Base-by-base conservation (phyloP, 2,888 invertebrate species). In the Rotaria magnacalcarata region DNA sequence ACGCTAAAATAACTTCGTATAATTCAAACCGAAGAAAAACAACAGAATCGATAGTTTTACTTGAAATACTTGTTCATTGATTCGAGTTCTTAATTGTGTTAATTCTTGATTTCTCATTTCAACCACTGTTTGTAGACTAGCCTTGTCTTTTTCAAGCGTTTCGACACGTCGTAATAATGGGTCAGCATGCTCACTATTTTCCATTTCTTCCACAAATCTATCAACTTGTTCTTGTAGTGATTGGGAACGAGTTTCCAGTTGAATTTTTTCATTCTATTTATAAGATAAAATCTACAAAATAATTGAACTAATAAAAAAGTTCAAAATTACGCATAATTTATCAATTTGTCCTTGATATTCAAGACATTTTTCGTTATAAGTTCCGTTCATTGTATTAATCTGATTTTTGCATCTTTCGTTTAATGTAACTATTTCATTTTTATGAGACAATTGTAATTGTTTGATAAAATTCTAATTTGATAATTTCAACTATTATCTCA, bases 1-100 rank as follows among this genome's bases (percentile, higher is more conserved):
- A 67, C n/a, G 67, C 67, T 67, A 27, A 67, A 52, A 54, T 6
- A 8, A 19, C 19, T 21, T 54, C 21, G 21, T 2, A 34, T 34
- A 34, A 34, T 34, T 34, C 2, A 34, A 34, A 34, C 34, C 2
- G 34, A 34, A 34, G 34, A 34, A 34, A 34, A 34, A 34, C 34
- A 2, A 34, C 34, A 34, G 2, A 34, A 27, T 67, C 3, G 4
- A 14, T 27, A 27, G 27, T 27, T n/a, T 7, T 67, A 67, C 67
- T 67, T n/a, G 27, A 67, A 67, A 67, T 67, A 34, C 34, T 67
- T 67, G 67, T 67, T 67, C 67, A 67, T 67, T 67, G 10, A 27
- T 14, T 67, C 27, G 27, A 27, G 34, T 67, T 67, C 67, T 67
- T 67, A 67, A 27, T 67, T 67, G 67, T 67, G 67, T 34, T 8